Evolutionary conservation across 2,888 invertebrate species (phyloP), one percentile per base, ranked within the genome.

Genomic region (Acleris laterana): DNA sequence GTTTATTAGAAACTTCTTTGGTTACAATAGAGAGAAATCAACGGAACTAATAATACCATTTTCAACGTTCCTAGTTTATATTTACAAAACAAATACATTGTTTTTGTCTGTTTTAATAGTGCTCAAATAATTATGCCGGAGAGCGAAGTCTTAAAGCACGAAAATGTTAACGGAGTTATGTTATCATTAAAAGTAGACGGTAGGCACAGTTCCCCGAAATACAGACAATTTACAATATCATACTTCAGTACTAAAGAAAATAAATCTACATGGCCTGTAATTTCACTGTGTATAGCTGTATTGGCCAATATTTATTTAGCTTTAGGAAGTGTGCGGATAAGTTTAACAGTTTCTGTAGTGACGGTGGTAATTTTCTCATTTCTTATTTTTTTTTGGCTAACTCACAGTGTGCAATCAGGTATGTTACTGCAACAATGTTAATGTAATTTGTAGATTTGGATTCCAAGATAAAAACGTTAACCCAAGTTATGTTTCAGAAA

Each of bases 341-440:
- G 83, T 79, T 17, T 89, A n/a, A 86, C 82, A 25, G 78, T 84
- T 42, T 77, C 87, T 56, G 71, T 81, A 59, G 72, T 89, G 19
- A 89, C 88, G 67, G 69, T 89, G 57, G 81, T 85, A 69, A 83
- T 88, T 13, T 75, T 88, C 69, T 81, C 86, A 1, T 86, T 88
- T 64, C 71, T 92, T 19, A 72, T 86, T 4, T 85, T 88, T 69
- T 89, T 92, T 74, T 92, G 91, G 91, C 77, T 92, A 22, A 89
- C 90, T 5, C 89, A 91, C 68, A 89, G 85, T 76, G 92, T 92
- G 51, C 90, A 92, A 67, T 88, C 90, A 81, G 92, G 92, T 91
- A 64, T 62, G 76, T 38, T 75, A 32, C 6, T 64, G 28, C 17
- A 9, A 59, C 42, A 48, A 3, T 53, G 11, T 16, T 46, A 5